phyloP scores from a whole-genome alignment of 2,888 invertebrate genomes.

The Phasia obesa region DNA sequence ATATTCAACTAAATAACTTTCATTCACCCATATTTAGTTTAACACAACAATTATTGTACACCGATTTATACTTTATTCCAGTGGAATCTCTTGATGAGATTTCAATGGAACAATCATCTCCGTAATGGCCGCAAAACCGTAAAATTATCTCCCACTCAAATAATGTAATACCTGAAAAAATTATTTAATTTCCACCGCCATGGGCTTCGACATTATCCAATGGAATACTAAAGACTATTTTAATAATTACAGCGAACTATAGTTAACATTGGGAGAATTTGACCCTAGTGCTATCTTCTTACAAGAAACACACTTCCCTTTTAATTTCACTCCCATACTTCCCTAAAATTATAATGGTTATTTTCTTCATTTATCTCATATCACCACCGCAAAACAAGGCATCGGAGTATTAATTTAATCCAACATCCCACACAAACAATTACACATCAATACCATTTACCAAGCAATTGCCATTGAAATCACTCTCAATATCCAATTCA shows the following conservation, averaged over 20 bases:
- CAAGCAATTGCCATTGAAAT: constrained; percentile 2
- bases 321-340: background rate
- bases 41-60: too few relatives aligned
- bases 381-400: background rate
- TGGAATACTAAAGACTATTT: background rate
- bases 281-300: background rate
- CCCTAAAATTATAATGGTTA: background rate
- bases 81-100: background rate
- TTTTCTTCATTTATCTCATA: background rate
- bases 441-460: background rate
- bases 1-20: too few relatives aligned
- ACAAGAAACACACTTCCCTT: background rate
- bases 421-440: background rate
- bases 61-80: too few relatives aligned
- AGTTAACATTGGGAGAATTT: background rate
- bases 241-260: background rate
- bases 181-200: too few relatives aligned
- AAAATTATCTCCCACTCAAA: too few relatives aligned
- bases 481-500: background rate
- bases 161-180: too few relatives aligned
- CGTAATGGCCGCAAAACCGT: too few relatives aligned
- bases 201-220: background rate
- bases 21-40: too few relatives aligned
- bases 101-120: too few relatives aligned
- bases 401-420: background rate